These are phyloP conservation scores for Osmerus eperlanus DNA, from an alignment of 2,113 vertebrate genomes.

Conservation along the genomic window DNA sequence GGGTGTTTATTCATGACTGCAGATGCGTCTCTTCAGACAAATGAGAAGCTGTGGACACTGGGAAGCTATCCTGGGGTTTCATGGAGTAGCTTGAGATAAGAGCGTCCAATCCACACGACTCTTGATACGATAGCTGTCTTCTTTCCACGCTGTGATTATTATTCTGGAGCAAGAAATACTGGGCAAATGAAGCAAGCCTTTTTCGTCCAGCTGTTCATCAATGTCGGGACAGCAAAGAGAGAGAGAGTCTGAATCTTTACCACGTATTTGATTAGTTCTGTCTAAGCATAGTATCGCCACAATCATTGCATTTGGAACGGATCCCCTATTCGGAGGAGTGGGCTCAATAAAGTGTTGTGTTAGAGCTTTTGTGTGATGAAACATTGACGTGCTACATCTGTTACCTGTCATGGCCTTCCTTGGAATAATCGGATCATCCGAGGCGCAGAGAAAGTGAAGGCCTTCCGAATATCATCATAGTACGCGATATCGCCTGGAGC, in stretches of 20 bases:
- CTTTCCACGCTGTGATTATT: not conserved
- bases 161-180: not conserved
- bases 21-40: not conserved
- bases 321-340: no score
- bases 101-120: not conserved
- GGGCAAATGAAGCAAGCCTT: not conserved
- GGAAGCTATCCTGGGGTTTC: not conserved
- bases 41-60: not conserved
- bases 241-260: slow-evolving; percentile 3
- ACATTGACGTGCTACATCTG: slow-evolving; percentile 28
- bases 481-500: slow-evolving; percentile 20
- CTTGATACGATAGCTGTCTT: not conserved
- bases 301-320: slow-evolving; percentile 1
- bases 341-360: no score
- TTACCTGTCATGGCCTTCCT: slow-evolving; percentile 25
- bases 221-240: not conserved
- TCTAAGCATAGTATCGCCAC: slow-evolving; percentile 20
- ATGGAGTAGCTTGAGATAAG: not conserved
- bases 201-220: not conserved
- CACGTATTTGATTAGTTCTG: slow-evolving; percentile 1
- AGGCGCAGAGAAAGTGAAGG: not conserved
- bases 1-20: slow-evolving; percentile 17
- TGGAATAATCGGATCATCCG: slow-evolving; percentile 23
- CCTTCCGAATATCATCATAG: not conserved
- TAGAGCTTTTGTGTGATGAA: slow-evolving; percentile 25